Evolutionary conservation across 2,888 invertebrate genomes (phyloP), one percentile per base, ranked within the genome.

Genomic region (Cyclophora albipunctata): DNA sequence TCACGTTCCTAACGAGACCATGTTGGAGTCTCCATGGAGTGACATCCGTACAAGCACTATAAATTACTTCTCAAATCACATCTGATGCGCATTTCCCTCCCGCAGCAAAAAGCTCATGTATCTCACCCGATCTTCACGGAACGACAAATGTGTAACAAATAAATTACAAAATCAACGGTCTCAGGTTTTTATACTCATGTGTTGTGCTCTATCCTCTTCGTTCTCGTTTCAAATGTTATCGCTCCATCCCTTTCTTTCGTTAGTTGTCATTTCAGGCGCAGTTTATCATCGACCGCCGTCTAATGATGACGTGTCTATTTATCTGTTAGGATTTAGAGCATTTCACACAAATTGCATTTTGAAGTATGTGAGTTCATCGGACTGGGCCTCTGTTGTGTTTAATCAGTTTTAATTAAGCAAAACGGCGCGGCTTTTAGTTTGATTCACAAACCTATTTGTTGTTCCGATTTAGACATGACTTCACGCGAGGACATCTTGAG

Each of bases 61-160:
- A 86, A 87, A 87, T 87, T 85, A 87, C 78, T 69, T 66, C 81
- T 84, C 75, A 84, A 87, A 88, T 86, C 87, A 86, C 84, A 84
- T 84, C 75, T 81, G 84, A 85, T 82, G 81, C 78, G 79, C 78
- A 82, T 81, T 84, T 78, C 80, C 77, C 79, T 78, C 78, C 77
- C 76, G 75, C 75, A 71, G 81, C 84, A 86, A 86, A 87, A 86
- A 85, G 83, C 81, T 74, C 79, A 80, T 84, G 85, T 87, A 86
- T 87, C 85, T 84, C 71, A 71, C 78, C 72, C 74, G 80, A 86
- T 87, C 87, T 87, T 87, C 87, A 87, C 84, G 88, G 82, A 80
- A 86, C 87, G 87, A 87, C 87, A 86, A 87, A 88, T 87, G 84
- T 86, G 86, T 86, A 81, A 87, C 87, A 87, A 85, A 88, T 88